These are phyloP conservation scores for Hirudinaria manillensis DNA, from an alignment of 2,888 invertebrate genomes.

Conservation along the genomic window DNA sequence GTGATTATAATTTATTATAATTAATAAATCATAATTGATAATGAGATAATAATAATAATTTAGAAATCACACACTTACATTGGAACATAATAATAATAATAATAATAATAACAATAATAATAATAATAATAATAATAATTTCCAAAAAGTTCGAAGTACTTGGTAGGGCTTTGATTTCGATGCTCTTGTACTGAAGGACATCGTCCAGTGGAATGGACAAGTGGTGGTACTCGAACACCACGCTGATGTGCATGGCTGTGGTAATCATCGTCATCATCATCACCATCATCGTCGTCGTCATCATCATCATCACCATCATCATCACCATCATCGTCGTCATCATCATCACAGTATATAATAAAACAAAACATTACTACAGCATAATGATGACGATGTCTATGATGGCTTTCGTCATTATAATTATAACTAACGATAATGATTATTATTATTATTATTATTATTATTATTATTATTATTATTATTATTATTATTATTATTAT, in stretches of 20 bases:
- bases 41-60: no score
- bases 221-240: background rate
- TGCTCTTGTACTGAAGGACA: background rate
- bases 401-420: no score
- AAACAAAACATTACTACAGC: background rate
- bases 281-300: background rate
- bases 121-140: no score
- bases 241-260: background rate
- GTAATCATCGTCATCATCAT: background rate
- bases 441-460: background rate
- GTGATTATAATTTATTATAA: no score
- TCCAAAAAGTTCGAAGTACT: background rate
- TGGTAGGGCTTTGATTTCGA: background rate
- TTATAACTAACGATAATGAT: no score
- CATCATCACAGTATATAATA: background rate
- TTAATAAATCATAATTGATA: no score
- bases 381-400: background rate
- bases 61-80: no score
- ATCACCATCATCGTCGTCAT: background rate
- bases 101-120: no score
- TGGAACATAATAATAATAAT: no score
- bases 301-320: background rate
- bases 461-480: constrained; percentile 1
- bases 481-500: no score
- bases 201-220: background rate